Conservation (phyloP, 2,113 vertebrate species). For the Lepisosteus osseus region DNA sequence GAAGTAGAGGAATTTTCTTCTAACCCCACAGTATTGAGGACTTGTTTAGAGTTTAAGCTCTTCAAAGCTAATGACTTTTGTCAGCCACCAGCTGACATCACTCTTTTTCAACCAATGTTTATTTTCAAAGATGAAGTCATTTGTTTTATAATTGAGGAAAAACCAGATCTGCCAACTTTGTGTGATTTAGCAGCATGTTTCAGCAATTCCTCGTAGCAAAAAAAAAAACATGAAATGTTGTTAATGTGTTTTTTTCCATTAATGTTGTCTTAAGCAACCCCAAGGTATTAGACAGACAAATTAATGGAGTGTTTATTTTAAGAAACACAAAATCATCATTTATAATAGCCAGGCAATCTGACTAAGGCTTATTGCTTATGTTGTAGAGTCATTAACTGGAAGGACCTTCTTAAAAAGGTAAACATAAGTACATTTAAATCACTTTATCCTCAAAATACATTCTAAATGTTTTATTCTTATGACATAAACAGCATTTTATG, state of each 20-base stretch:
- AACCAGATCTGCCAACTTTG: slow-evolving; percentile 16
- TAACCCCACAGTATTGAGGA: not conserved
- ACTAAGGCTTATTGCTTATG: no score
- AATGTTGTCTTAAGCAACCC: not conserved
- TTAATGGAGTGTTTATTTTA: no score
- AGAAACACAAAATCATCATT: no score
- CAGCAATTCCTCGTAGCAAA: not conserved
- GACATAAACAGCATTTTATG: no score
- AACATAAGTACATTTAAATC: no score
- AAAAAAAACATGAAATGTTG: not conserved
- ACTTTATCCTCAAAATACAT: no score
- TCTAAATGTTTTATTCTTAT: no score
- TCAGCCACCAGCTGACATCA: slow-evolving; percentile 33
- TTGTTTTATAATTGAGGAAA: slow-evolving; percentile 32
- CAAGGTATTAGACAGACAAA: no score
- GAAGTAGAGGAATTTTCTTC: no score
- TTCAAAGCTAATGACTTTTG: slow-evolving; percentile 33
- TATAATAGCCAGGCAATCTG: no score
- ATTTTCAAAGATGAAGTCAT: slow-evolving; percentile 47
- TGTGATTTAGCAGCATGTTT: not conserved
- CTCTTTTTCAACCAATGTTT: slow-evolving; percentile 33
- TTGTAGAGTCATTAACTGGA: no score
- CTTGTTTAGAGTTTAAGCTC: not conserved
- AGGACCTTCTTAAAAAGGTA: no score
- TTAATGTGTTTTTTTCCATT: not conserved